These are phyloP conservation scores for Dasysyrphus albostriatus DNA, from an alignment of 2,888 invertebrate species.

Conservation along the genomic window DNA sequence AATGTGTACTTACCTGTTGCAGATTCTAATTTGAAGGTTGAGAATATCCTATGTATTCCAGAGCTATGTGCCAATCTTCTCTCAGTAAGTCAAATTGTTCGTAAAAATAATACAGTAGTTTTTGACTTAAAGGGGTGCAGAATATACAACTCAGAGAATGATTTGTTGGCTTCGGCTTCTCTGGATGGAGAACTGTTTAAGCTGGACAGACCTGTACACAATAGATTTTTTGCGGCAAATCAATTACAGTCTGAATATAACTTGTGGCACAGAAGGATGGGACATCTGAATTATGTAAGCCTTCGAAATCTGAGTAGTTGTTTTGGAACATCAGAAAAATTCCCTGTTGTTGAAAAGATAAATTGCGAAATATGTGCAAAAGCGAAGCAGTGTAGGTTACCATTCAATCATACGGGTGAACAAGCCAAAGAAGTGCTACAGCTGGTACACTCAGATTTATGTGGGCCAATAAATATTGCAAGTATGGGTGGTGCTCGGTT, in stretches of 20 bases:
- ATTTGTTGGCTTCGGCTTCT: constrained; percentile 4
- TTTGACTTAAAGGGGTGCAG: background rate
- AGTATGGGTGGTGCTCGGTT: constrained; percentile 25
- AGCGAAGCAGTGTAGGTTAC: background rate
- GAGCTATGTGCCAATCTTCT: too few species aligned
- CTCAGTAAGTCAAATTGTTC: constrained; percentile 29
- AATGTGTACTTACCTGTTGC: background rate
- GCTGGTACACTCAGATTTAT: constrained; percentile 38
- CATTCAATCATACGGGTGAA: background rate
- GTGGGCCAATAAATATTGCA: constrained; percentile 6
- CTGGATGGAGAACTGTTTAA: background rate
- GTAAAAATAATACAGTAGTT: constrained; percentile 6
- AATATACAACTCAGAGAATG: background rate
- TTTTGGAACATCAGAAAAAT: background rate
- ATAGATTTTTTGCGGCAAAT: background rate
- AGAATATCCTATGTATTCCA: constrained; percentile 6
- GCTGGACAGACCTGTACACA: background rate
- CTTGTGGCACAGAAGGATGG: constrained; percentile 22
- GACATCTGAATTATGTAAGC: background rate
- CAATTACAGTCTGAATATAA: background rate
- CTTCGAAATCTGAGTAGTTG: background rate
- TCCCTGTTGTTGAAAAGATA: background rate
- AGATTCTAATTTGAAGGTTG: background rate
- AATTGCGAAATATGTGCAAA: background rate
- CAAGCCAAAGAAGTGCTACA: constrained; percentile 19